Evolutionary conservation across 2,113 vertebrate species (phyloP), one percentile per base, ranked within the genome.

Genomic region (Syngnathus scovelli): DNA sequence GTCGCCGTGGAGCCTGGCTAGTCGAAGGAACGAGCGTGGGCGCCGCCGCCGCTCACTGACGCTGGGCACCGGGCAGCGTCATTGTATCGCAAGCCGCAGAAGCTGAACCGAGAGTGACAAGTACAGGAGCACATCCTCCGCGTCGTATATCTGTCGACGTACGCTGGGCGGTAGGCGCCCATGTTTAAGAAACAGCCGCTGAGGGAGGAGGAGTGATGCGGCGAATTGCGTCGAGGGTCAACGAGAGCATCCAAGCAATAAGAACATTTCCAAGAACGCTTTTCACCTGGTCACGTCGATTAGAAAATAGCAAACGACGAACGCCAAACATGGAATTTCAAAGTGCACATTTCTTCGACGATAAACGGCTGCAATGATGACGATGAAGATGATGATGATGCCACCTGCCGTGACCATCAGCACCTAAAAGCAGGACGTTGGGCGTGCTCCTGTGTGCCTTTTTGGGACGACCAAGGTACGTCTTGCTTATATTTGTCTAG

Each of bases 281-380:
- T n/a, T 55, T 55, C n/a, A 55, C 21, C 21, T 27, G 21, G 10
- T 21, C 21, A 23, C 52, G 52, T 27, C 11, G 52, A 21, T 13
- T 13, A 16, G 33, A 69, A 82, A 73, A 83, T 74, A 77, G 71
- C 81, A 77, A 83, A 7, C 18, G 19, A 52, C 8, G 49, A 16
- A 19, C 15, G 51, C 9, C 4, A 9, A n/a, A 10, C 21, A 11
- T 55, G 52, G 52, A 21, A 7, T 78, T 77, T 77, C 68, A 70
- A 81, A 80, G 77, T 81, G 76, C 79, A 74, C 78, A 69, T 85
- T 77, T 69, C 68, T 66, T 68, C 39, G 66, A 62, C 77, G 77
- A 73, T 70, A 37, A 37, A 44, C 54, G 21, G 52, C 37, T 19
- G 16, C 60, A 39, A 33, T 61, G 39, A 23, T 15, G 60, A 39